phyloP scores from a whole-genome alignment of 23 tunicate species.

The Botrylloides violaceus region DNA sequence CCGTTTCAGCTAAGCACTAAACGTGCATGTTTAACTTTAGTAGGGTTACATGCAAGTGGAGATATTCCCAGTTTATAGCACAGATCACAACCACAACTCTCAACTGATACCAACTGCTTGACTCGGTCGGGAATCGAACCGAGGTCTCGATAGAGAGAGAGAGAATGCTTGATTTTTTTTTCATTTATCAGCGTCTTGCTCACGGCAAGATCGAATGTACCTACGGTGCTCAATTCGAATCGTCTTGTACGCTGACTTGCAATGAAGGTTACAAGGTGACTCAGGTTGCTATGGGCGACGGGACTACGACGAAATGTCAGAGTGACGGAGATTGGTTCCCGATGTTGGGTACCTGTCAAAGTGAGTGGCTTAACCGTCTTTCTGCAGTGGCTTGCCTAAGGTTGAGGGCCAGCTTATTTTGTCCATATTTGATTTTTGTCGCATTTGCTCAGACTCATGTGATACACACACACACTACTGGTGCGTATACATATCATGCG shows the following conservation, averaged over 20 bases:
- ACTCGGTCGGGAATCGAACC: no score
- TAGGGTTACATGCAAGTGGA: no score
- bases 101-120: no score
- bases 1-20: no score
- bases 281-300: conserved; percentile 10
- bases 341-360: conserved; percentile 34
- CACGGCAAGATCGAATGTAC: conserved; percentile 56
- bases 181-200: neutral
- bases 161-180: no score
- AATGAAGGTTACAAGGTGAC: conserved; percentile 43
- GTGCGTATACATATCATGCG: no score
- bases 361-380: conserved; percentile 42
- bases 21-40: no score
- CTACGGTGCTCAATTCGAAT: conserved; percentile 33
- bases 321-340: conserved; percentile 28
- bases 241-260: conserved; percentile 46
- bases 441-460: no score
- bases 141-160: no score
- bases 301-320: conserved; percentile 30
- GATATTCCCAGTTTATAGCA: no score
- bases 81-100: no score
- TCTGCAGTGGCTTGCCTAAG: neutral
- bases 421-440: neutral
- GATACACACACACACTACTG: no score
- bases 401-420: neutral